Conservation (phyloP, 2,797 vertebrate genomes). For the Oceanodroma leucorhoa region DNA sequence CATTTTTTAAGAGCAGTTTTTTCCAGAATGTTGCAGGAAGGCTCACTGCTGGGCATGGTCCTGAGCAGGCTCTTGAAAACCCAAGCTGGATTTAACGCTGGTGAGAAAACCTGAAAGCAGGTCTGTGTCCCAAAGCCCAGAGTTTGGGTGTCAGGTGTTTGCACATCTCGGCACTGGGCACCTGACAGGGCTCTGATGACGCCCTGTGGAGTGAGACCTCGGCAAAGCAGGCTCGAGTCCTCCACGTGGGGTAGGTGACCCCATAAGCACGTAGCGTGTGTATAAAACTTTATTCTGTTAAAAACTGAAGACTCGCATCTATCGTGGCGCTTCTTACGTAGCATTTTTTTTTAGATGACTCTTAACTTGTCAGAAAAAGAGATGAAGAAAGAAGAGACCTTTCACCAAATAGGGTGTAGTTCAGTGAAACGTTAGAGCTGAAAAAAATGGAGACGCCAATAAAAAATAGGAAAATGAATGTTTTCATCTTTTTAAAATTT, state of each 20-base stretch:
- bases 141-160: neutral
- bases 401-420: neutral
- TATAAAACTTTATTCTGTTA: neutral
- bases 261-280: neutral
- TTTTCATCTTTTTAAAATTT: neutral
- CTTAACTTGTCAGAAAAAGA: neutral
- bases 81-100: neutral
- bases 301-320: neutral
- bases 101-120: neutral
- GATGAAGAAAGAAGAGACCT: neutral
- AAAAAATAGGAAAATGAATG: neutral
- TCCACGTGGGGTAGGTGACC: neutral
- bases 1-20: neutral
- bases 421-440: neutral
- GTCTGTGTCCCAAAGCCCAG: neutral
- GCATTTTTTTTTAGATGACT: neutral
- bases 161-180: neutral
- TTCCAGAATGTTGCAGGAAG: neutral
- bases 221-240: fast-evolving
- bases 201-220: neutral
- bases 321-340: neutral
- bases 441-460: neutral
- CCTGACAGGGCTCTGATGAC: neutral
- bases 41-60: neutral
- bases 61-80: neutral